Percentiles rank a stretch among this genome's conserved stretches.
Evolutionary conservation across 2,113 vertebrate genomes (phyloP).

Genomic region (Anas platyrhynchos): DNA sequence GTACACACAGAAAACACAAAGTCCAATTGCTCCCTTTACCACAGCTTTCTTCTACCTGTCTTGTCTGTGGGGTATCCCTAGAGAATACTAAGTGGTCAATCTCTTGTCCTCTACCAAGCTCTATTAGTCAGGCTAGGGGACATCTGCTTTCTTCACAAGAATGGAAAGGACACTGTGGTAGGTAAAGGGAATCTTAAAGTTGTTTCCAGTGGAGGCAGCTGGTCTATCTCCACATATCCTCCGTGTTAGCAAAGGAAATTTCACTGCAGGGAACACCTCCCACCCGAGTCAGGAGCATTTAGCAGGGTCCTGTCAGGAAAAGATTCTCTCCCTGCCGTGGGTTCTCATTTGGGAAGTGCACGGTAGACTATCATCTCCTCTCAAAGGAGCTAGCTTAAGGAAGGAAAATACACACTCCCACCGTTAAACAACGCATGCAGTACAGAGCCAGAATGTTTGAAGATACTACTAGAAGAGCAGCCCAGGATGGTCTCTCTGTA

Average conservation of each 20-base stretch:
- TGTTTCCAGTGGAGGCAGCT: background rate
- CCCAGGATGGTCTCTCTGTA: background rate
- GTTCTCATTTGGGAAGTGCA: background rate
- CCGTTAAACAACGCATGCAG: fast-evolving
- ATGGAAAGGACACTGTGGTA: background rate
- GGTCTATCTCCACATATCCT: background rate
- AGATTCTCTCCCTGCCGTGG: background rate
- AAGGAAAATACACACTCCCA: background rate
- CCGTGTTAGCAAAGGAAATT: background rate
- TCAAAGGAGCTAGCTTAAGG: background rate
- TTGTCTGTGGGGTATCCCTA: background rate
- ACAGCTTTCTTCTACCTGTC: background rate
- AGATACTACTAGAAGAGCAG: background rate
- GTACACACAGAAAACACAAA: background rate
- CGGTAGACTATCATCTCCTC: background rate
- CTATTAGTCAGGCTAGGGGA: background rate
- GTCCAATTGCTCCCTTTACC: background rate
- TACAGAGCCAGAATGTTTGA: background rate
- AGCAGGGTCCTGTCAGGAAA: background rate
- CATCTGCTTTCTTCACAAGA: background rate
- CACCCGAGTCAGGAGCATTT: background rate
- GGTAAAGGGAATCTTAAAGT: background rate
- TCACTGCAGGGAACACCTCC: background rate
- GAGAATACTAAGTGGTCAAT: fast-evolving
- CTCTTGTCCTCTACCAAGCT: background rate